Percentiles rank a stretch among this genome's conserved stretches.
phyloP scores from a whole-genome alignment of 37 sponge, comb jelly and placozoan genomes.

The Haliclona indistincta region DNA sequence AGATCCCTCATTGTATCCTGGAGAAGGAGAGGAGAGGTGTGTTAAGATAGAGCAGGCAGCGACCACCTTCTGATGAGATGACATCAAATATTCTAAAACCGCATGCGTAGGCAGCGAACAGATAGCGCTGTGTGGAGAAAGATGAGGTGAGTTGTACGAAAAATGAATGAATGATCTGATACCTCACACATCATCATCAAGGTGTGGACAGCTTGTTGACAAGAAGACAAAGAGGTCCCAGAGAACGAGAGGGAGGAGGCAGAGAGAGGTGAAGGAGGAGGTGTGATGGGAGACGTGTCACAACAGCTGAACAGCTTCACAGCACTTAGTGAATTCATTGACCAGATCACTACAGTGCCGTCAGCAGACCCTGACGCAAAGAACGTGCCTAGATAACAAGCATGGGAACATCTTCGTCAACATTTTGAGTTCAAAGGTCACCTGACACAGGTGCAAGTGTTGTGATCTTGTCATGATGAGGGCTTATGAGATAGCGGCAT shows the following conservation, averaged over 20 bases:
- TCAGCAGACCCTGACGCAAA: constrained; percentile 66
- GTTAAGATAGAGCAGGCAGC: not conserved
- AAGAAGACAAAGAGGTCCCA: not conserved
- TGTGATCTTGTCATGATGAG: constrained; percentile 33
- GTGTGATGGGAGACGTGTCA: not conserved
- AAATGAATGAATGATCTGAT: not conserved
- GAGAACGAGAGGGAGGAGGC: constrained; percentile 7
- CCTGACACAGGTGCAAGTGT: constrained; percentile 51
- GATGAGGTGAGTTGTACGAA: not conserved
- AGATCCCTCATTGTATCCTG: not conserved
- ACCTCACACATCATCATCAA: not conserved
- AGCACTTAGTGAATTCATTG: constrained; percentile 55
- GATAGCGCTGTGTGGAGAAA: constrained; percentile 21
- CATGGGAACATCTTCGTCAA: too few relatives aligned
- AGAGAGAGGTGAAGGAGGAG: not conserved
- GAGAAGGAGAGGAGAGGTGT: not conserved
- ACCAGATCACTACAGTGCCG: constrained; percentile 64
- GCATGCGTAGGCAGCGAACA: constrained; percentile 52
- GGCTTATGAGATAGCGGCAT: constrained; percentile 27
- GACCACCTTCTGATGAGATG: constrained; percentile 46
- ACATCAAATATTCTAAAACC: constrained; percentile 70
- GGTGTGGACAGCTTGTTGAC: not conserved
- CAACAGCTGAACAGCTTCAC: constrained; percentile 62
- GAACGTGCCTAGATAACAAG: constrained; percentile 12
- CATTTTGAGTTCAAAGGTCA: too few relatives aligned